Percentiles rank a stretch among this genome's conserved stretches.
Conservation (phyloP, 35 echinoderm and acorn worm genomes). For the Lytechinus pictus region DNA sequence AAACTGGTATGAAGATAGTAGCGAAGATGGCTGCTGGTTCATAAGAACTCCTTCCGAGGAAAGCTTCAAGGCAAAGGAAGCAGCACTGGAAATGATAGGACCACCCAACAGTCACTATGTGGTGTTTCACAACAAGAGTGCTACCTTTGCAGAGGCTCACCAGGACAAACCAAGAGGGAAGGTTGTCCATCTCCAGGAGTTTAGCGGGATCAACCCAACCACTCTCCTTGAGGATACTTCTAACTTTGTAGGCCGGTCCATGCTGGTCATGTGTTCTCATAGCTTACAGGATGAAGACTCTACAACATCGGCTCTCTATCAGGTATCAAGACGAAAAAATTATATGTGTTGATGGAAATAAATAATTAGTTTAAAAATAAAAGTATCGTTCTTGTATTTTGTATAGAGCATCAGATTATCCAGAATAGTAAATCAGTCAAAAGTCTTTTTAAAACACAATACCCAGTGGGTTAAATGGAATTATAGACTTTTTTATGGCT, state of each 20-base stretch:
- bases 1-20: background rate
- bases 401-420: too few relatives aligned
- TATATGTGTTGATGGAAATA: too few relatives aligned
- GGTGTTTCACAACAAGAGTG: constrained; percentile 54
- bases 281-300: constrained; percentile 62
- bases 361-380: too few relatives aligned
- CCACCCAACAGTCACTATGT: constrained; percentile 69
- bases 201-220: constrained; percentile 64
- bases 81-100: constrained; percentile 51
- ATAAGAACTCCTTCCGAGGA: constrained; percentile 46
- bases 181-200: constrained; percentile 69
- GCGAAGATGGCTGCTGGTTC: background rate
- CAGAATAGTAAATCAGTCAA: too few relatives aligned
- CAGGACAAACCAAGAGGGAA: constrained; percentile 55
- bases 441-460: too few relatives aligned
- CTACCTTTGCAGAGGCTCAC: constrained; percentile 16
- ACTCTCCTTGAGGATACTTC: constrained; percentile 37
- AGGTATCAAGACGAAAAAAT: constrained; percentile 6
- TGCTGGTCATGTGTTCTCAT: constrained; percentile 81
- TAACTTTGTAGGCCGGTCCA: constrained; percentile 28
- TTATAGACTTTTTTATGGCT: too few relatives aligned
- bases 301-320: constrained; percentile 87
- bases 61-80: constrained; percentile 41
- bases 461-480: too few relatives aligned
- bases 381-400: too few relatives aligned